Percentiles rank a stretch among this genome's conserved stretches.
phyloP scores from a whole-genome alignment of 2,888 invertebrate species.

The Osmoderma eremita region DNA sequence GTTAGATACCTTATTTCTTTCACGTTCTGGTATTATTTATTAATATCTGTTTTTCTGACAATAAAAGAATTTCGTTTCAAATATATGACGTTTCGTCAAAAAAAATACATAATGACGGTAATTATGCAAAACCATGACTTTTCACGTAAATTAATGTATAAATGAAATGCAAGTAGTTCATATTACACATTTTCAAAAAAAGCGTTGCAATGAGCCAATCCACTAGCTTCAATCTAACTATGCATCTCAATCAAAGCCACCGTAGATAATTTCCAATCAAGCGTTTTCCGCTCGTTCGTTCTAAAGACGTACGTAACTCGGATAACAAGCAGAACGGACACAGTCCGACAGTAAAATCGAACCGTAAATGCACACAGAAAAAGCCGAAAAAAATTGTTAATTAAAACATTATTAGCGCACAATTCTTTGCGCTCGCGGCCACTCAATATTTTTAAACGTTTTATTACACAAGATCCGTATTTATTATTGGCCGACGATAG shows the following conservation, averaged over 20 bases:
- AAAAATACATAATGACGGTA: too few relatives aligned
- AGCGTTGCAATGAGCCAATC: too few relatives aligned
- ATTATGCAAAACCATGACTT: too few relatives aligned
- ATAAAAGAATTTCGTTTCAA: too few relatives aligned
- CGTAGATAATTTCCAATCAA: constrained; percentile 26
- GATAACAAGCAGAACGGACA: constrained; percentile 18
- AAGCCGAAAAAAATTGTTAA: constrained; percentile 33
- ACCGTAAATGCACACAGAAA: constrained; percentile 33
- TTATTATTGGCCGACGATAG: constrained; percentile 32
- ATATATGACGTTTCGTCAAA: too few relatives aligned
- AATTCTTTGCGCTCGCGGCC: constrained; percentile 34
- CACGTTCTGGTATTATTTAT: too few relatives aligned
- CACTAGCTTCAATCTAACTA: too few relatives aligned
- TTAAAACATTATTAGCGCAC: constrained; percentile 39
- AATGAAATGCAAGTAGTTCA: too few relatives aligned
- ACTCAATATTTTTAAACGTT: constrained; percentile 37
- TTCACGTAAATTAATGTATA: too few relatives aligned
- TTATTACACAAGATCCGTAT: constrained; percentile 38
- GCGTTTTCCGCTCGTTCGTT: constrained; percentile 15
- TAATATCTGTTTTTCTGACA: too few relatives aligned
- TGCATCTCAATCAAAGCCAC: constrained; percentile 6
- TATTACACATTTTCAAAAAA: too few relatives aligned
- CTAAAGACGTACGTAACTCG: constrained; percentile 8
- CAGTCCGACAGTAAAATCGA: constrained; percentile 30
- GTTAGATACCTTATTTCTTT: too few relatives aligned